Evolutionary conservation across 2,888 invertebrate genomes (phyloP), one percentile per base, ranked within the genome.

Genomic region (Drosophila neotestacea): DNA sequence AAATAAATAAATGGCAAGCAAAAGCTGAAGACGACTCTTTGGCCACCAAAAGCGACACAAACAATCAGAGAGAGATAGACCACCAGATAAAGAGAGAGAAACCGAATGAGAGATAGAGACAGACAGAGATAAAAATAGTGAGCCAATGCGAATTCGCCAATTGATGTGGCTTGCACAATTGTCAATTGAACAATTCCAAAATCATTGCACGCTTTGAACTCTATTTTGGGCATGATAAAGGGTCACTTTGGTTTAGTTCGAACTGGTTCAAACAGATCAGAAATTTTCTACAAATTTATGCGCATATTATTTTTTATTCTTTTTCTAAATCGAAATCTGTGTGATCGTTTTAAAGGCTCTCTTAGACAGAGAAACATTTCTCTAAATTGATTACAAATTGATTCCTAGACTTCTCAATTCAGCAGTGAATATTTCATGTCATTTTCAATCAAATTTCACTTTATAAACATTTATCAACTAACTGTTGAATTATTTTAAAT

Each of bases 1-100:
- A 84, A 84, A 78, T 78, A 79, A 84, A 77, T 77, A 81, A 77
- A 80, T 69, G 70, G 74, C 69, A 70, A 79, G 64, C 73, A 65
- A 58, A 67, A 70, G 77, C 62, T 52, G 30, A 79, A 75, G 66
- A 67, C 78, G 65, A 61, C 71, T 69, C 65, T 65, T 22, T 28
- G 22, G 32, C 32, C 39, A 16, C 22, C 47, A 28, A 60, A 52
- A 28, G 50, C 39, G 44, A 61, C n/a, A 51, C 6, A 44, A 30
- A 30, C 39, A 2, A 10, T 4, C 34, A 52, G n/a, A 38, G 11
- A 13, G 27, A 68, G 16, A 42, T 16, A 62, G 34, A 39, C 6
- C 28, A 6, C 42, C 5, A 10, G 4, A 32, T 1, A 44, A 36
- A 9, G 28, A 32, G 13, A 30, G 11, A 55, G 32, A 9, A 5